A percentile compares a stretch with the other conserved stretches of the same genome.
Evolutionary conservation across 2,888 invertebrate species (phyloP).

Genomic region (Dexiosoma caninum): DNA sequence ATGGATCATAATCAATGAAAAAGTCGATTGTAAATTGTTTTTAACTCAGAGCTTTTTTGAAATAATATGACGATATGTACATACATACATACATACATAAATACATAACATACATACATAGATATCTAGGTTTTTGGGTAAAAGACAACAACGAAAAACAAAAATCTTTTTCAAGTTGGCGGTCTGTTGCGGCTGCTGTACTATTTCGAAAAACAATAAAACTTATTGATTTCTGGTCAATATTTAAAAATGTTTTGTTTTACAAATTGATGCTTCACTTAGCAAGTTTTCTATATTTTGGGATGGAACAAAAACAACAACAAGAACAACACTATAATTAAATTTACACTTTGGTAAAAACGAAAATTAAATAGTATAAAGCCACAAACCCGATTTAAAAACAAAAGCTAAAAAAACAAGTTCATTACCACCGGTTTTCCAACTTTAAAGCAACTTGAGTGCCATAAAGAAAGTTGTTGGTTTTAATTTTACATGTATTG

Average conservation of each 20-base stretch:
- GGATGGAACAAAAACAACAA: background rate
- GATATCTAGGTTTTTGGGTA: too few relatives aligned
- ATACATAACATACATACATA: too few relatives aligned
- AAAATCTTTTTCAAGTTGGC: background rate
- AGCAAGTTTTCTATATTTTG: background rate
- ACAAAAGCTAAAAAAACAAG: background rate
- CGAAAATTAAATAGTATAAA: background rate
- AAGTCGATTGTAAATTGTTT: too few relatives aligned
- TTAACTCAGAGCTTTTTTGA: too few relatives aligned
- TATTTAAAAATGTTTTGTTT: background rate
- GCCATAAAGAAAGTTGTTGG: slow-evolving; percentile 11
- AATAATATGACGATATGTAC: too few relatives aligned
- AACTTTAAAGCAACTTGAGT: background rate
- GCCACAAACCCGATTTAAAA: background rate
- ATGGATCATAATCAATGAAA: too few relatives aligned
- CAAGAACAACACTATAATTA: slow-evolving; percentile 33
- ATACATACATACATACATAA: too few relatives aligned
- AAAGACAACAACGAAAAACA: background rate
- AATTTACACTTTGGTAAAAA: slow-evolving; percentile 43
- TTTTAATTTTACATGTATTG: background rate
- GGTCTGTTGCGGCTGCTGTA: slow-evolving; percentile 1
- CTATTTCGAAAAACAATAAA: slow-evolving; percentile 34
- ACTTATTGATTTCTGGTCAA: slow-evolving; percentile 20
- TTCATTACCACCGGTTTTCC: background rate
- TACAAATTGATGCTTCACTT: slow-evolving; percentile 21